Base-by-base conservation (phyloP, 2,113 vertebrate genomes). In the Thunnus thynnus region DNA sequence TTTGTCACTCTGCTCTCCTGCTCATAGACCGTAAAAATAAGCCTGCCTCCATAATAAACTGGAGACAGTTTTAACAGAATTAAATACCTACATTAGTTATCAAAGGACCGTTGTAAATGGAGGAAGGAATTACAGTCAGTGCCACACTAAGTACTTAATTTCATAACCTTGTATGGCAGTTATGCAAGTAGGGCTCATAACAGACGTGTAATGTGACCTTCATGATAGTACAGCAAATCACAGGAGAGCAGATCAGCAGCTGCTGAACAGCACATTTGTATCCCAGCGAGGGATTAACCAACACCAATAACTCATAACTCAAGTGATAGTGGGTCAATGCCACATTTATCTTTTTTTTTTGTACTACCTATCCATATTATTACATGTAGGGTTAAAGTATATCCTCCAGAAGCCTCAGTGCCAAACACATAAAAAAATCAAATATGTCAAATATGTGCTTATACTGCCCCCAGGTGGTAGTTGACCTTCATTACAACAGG, bases 381-480 rank as follows among this genome's bases (percentile, higher is more conserved):
- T 41, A 41, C 36, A 41, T 41, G 32, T 36, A 36, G 32, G 5
- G 5, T 41, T 41, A 41, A 41, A 50, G 12, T 7, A 27, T 27
- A 13, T 41, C 12, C 25, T 36, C 6, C 6, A 5, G 1, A 36
- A 56, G 27, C 27, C 5, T 68, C 13, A 27, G 0, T 68, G 27
- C n/a, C 4, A 32, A 12, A 54, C n/a, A 22, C 22, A 22, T 22
- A 22, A 22, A 22, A 22, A 22, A 22, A 22, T 22, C 22, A 22
- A 22, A 22, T 22, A 22, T 22, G 22, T 58, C 0, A 44, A 46
- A 18, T 17, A 41, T 14, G 5, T 18, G 73, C 10, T 0, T 4
- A 12, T 13, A 36, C 25, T n/a, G 57, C 85, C 86, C 78, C 62
- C 85, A 83, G 51, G 73, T 88, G 89, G 60, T 16, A 2, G 0